These are phyloP conservation scores for Habrosyne pyritoides DNA, from an alignment of 2,888 invertebrate species.

Conservation along the genomic window DNA sequence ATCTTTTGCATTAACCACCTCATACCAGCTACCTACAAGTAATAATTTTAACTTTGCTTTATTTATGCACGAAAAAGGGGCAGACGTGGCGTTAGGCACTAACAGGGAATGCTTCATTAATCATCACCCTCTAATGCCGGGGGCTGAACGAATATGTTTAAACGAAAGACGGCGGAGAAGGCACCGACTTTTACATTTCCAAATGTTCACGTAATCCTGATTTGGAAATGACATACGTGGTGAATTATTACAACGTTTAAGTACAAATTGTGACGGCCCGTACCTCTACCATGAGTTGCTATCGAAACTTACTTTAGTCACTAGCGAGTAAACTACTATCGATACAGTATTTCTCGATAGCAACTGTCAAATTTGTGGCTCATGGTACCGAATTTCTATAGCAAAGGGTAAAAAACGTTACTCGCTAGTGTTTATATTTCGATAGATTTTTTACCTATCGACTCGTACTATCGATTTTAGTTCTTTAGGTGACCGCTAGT, in stretches of 20 bases:
- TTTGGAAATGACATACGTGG: constrained; percentile 24
- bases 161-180: constrained; percentile 60
- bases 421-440: too few relatives aligned
- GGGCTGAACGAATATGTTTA: constrained; percentile 74
- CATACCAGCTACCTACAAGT: constrained; percentile 35
- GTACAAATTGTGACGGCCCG: constrained; percentile 1
- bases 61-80: constrained; percentile 64
- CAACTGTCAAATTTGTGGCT: too few relatives aligned
- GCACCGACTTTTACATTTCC: constrained; percentile 60
- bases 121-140: constrained; percentile 71
- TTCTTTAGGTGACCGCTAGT: too few relatives aligned
- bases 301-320: too few relatives aligned
- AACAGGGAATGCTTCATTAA: constrained; percentile 68
- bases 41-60: constrained; percentile 60
- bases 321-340: too few relatives aligned
- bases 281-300: too few relatives aligned
- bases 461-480: too few relatives aligned
- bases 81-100: constrained; percentile 46
- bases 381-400: too few relatives aligned
- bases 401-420: too few relatives aligned
- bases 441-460: too few relatives aligned
- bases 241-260: constrained; percentile 6
- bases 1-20: constrained; percentile 7
- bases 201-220: constrained; percentile 51
- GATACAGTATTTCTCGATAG: too few relatives aligned